Evolutionary conservation across 2,888 invertebrate genomes (phyloP).

Genomic region (Cosmorhoe ocellata): DNA sequence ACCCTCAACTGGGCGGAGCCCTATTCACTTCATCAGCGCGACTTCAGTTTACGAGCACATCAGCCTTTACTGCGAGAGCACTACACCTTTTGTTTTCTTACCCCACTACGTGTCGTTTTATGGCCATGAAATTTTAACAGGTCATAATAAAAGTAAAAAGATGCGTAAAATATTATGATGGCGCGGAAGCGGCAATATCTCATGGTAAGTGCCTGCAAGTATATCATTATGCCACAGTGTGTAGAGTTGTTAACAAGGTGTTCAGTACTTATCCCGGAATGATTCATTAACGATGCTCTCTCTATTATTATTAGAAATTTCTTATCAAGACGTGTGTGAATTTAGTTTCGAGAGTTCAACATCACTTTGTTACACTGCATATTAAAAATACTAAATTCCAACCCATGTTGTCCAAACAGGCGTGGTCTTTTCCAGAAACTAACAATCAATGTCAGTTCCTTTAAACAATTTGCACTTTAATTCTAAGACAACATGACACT

Average conservation of each 20-base stretch:
- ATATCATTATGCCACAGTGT: constrained; percentile 21
- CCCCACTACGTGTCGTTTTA: constrained; percentile 54
- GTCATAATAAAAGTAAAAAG: constrained; percentile 48
- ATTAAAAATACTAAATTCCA: too few species aligned
- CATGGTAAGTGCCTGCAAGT: constrained; percentile 9
- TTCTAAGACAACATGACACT: constrained; percentile 47
- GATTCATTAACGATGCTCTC: constrained; percentile 29
- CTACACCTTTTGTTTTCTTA: constrained; percentile 61
- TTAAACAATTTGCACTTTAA: constrained; percentile 11
- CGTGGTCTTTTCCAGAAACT: too few species aligned
- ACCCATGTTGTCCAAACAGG: too few species aligned
- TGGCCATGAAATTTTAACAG: constrained; percentile 54
- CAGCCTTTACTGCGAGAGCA: constrained; percentile 61
- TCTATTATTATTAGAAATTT: too few species aligned
- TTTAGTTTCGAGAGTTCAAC: too few species aligned
- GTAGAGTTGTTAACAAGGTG: constrained; percentile 34
- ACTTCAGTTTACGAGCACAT: constrained; percentile 66
- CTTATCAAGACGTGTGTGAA: background rate
- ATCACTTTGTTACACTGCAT: too few species aligned
- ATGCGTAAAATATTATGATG: constrained; percentile 25
- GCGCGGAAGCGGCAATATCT: constrained; percentile 13
- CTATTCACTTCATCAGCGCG: constrained; percentile 58
- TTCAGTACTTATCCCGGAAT: constrained; percentile 41
- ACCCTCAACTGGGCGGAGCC: constrained; percentile 38
- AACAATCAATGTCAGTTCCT: too few species aligned